Conservation (phyloP, 2,797 vertebrate species). For the Sparus aurata region DNA sequence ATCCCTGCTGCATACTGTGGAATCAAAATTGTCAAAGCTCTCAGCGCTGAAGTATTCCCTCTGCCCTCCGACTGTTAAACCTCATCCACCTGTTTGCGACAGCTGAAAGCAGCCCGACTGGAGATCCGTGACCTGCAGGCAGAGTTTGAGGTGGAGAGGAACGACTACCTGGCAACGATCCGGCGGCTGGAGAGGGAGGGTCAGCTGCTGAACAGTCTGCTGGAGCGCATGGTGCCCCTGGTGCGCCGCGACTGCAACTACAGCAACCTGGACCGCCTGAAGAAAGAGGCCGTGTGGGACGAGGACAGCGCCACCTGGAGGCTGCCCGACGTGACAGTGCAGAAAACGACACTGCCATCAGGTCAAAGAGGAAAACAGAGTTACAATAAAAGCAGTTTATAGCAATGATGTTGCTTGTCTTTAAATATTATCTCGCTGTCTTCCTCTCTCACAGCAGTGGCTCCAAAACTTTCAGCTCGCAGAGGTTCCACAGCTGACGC, state of each 20-base stretch:
- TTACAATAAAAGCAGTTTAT: neutral
- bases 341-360: slow-evolving; percentile 89
- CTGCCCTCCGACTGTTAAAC: neutral
- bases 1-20: neutral
- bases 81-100: slow-evolving; percentile 21
- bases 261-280: slow-evolving; percentile 90
- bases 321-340: slow-evolving; percentile 87
- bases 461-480: slow-evolving; percentile 64
- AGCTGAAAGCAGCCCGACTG: slow-evolving; percentile 90
- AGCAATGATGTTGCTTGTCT: too few relatives aligned
- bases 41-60: neutral
- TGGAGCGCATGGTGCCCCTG: slow-evolving; percentile 89
- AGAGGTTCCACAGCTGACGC: slow-evolving; percentile 72
- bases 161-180: slow-evolving; percentile 90
- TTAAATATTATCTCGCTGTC: neutral
- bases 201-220: slow-evolving; percentile 87
- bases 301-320: slow-evolving; percentile 90
- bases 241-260: slow-evolving; percentile 91
- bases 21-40: neutral
- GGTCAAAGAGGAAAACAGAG: slow-evolving; percentile 70
- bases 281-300: slow-evolving; percentile 88
- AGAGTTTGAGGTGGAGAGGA: slow-evolving; percentile 91
- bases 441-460: slow-evolving; percentile 77
- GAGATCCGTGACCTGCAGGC: slow-evolving; percentile 93
- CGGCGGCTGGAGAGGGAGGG: slow-evolving; percentile 87